These are phyloP conservation scores for Hemicordylus capensis DNA, from an alignment of 2,113 vertebrate species.

Conservation along the genomic window DNA sequence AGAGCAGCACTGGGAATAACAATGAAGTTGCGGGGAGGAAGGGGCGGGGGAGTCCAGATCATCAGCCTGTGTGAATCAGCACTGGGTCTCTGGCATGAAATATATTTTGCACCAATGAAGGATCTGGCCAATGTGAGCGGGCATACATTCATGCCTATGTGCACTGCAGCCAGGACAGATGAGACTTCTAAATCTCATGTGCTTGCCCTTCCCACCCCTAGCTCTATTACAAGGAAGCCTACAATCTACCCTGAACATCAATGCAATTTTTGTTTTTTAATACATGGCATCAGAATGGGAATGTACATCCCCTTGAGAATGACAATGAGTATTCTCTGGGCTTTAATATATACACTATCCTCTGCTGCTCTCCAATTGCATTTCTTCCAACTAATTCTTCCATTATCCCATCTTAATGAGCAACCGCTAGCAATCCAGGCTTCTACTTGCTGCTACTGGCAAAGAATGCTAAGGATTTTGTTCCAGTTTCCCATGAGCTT, in stretches of 20 bases:
- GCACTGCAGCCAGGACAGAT: neutral
- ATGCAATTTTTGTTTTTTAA: neutral
- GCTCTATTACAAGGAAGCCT: fast-evolving
- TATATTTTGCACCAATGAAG: neutral
- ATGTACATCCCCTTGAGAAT: neutral
- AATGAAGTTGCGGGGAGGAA: neutral
- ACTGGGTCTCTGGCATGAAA: neutral
- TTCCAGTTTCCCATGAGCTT: fast-evolving
- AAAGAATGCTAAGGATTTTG: neutral
- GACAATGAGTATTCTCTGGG: neutral
- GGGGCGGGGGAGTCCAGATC: no score
- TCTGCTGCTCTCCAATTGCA: neutral
- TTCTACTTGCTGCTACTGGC: neutral
- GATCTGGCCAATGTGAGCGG: neutral
- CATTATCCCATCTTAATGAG: conserved; percentile 10
- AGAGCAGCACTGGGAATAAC: neutral
- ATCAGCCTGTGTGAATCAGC: neutral
- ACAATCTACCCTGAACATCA: neutral
- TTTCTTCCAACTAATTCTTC: conserved; percentile 22
- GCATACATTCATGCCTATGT: neutral
- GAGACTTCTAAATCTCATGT: neutral
- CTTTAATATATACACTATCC: neutral
- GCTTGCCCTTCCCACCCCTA: neutral
- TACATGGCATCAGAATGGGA: neutral
- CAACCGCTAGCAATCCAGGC: neutral